These are phyloP conservation scores for Acleris laterana DNA, from an alignment of 2,888 invertebrate genomes.

Conservation along the genomic window DNA sequence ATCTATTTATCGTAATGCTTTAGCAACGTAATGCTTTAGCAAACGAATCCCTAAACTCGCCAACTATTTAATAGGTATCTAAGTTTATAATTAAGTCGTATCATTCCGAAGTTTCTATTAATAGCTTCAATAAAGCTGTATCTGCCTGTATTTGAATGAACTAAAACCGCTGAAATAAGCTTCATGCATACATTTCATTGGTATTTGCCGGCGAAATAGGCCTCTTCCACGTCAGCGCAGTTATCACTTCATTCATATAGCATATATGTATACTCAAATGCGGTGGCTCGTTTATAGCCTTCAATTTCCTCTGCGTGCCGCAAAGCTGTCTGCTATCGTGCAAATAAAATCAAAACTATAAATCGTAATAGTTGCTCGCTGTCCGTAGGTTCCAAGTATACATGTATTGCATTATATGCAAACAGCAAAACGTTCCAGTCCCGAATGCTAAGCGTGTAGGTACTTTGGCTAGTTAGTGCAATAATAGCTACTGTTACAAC, in stretches of 20 bases:
- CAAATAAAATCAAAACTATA: conserved; percentile 47
- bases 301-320: conserved; percentile 50
- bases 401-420: conserved; percentile 9
- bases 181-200: conserved; percentile 8
- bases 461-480: conserved; percentile 16
- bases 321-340: conserved; percentile 41
- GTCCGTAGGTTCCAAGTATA: conserved; percentile 5
- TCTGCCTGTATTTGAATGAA: background rate
- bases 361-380: conserved; percentile 42
- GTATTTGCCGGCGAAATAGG: conserved; percentile 14
- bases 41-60: too few relatives aligned
- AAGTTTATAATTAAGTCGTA: too few relatives aligned
- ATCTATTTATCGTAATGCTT: too few relatives aligned
- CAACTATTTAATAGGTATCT: too few relatives aligned
- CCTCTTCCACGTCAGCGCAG: conserved; percentile 14
- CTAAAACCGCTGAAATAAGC: conserved; percentile 5
- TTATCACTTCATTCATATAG: conserved; percentile 31
- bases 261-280: conserved; percentile 33
- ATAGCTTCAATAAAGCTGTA: background rate
- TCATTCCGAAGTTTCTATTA: too few relatives aligned
- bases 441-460: conserved; percentile 5
- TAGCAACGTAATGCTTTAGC: too few relatives aligned
- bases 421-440: conserved; percentile 1
- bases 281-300: conserved; percentile 42
- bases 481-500: conserved; percentile 15